These are phyloP conservation scores for Saturnia pavonia DNA, from an alignment of 2,888 invertebrate genomes.

Conservation along the genomic window DNA sequence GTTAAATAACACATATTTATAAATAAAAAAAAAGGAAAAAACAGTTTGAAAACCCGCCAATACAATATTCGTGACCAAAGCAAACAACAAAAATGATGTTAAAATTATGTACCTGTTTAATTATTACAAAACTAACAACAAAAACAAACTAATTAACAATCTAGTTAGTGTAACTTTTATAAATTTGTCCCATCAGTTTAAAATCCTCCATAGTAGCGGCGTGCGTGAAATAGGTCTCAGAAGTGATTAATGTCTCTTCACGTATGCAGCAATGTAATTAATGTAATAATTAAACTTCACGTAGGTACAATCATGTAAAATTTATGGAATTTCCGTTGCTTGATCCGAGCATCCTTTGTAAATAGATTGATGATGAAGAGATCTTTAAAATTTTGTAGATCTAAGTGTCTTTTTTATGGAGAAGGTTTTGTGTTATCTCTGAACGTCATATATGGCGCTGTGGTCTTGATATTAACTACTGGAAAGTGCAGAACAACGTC, in stretches of 20 bases:
- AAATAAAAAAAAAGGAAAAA: no score
- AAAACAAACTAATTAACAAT: not conserved
- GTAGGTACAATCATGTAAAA: conserved; percentile 18
- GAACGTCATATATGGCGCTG: no score
- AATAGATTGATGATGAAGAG: not conserved
- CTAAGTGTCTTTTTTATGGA: no score
- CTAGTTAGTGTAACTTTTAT: conserved; percentile 24
- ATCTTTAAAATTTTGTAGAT: not conserved
- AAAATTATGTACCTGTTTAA: not conserved
- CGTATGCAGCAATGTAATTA: conserved; percentile 38
- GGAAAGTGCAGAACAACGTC: no score
- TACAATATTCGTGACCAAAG: no score
- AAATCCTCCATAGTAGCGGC: conserved; percentile 21
- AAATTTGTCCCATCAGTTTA: conserved; percentile 24
- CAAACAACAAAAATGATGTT: not conserved
- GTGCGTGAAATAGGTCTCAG: conserved; percentile 27
- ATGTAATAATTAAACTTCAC: conserved; percentile 35
- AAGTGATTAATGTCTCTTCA: conserved; percentile 41
- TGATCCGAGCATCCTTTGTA: not conserved
- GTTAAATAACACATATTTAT: no score
- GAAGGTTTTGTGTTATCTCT: no score
- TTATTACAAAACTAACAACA: not conserved
- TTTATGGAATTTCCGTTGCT: conserved; percentile 11
- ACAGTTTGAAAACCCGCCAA: no score
- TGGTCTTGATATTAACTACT: no score